Evolutionary conservation across 2,797 vertebrate species (phyloP).

Genomic region (Xiphorhynchus erythropygius): DNA sequence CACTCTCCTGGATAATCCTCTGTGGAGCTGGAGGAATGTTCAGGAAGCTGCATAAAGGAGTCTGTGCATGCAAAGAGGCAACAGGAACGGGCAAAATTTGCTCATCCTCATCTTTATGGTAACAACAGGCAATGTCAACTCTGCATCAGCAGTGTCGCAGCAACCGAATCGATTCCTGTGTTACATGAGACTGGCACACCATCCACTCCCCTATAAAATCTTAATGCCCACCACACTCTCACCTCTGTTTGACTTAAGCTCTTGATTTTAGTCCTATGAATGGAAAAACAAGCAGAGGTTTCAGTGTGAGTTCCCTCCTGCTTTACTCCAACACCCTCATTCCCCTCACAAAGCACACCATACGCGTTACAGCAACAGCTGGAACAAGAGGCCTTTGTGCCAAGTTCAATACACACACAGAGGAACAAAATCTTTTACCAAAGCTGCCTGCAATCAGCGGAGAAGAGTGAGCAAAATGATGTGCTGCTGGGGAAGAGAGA

Average conservation of each 20-base stretch:
- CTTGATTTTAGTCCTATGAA: not conserved
- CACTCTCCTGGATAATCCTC: not conserved
- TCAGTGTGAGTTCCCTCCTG: not conserved
- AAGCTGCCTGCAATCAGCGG: slow-evolving; percentile 26
- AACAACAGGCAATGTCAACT: rapidly evolving
- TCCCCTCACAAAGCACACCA: not conserved
- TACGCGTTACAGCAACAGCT: not conserved
- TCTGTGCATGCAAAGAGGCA: not conserved
- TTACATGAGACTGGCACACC: not conserved
- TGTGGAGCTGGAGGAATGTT: not conserved
- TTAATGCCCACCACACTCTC: not conserved
- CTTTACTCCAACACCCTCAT: not conserved
- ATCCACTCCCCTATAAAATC: not conserved
- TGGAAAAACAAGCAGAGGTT: not conserved
- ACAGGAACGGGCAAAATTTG: not conserved
- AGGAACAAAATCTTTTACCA: slow-evolving; percentile 37
- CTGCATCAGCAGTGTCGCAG: not conserved
- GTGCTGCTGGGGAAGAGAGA: not conserved
- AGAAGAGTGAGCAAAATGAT: slow-evolving; percentile 27
- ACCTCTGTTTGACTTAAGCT: not conserved
- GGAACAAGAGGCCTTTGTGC: slow-evolving; percentile 22
- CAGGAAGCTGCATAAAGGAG: not conserved
- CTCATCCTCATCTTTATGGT: not conserved
- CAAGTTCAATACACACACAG: slow-evolving; percentile 19
- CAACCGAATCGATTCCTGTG: rapidly evolving